Evolutionary conservation across 23 tunicate species (phyloP).

Genomic region (Corella eumyota): DNA sequence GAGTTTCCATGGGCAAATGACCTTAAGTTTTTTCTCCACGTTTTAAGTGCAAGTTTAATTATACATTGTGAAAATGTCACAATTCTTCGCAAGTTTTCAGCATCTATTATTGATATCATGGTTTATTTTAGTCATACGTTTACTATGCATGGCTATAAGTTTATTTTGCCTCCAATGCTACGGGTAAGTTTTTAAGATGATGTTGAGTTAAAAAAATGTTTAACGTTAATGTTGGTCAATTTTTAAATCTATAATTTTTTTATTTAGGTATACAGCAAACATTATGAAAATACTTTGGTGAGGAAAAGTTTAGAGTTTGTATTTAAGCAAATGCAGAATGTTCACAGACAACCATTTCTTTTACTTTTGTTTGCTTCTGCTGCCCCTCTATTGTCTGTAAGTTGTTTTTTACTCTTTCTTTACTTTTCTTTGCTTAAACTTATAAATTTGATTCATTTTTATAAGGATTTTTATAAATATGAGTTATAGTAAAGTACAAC

Average conservation of each 20-base stretch:
- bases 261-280: constrained; percentile 73
- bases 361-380: constrained; percentile 77
- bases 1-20: constrained; percentile 73
- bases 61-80: constrained; percentile 48
- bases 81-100: constrained; percentile 27
- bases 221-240: neutral
- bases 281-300: constrained; percentile 27
- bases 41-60: constrained; percentile 54
- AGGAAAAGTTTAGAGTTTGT: constrained; percentile 44
- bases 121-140: constrained; percentile 70
- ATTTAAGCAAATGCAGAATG: constrained; percentile 52
- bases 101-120: constrained; percentile 68
- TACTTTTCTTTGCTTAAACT: no score
- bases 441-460: no score
- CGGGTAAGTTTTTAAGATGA: constrained; percentile 18
- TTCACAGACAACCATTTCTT: constrained; percentile 81
- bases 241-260: neutral
- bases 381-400: constrained; percentile 66
- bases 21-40: constrained; percentile 54
- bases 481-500: no score
- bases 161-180: constrained; percentile 74
- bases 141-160: constrained; percentile 53
- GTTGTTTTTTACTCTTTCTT: constrained; percentile 2
- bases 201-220: neutral
- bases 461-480: no score